phyloP scores from a whole-genome alignment of 1,140 invertebrate species.

The Lutraria rhynchaena region DNA sequence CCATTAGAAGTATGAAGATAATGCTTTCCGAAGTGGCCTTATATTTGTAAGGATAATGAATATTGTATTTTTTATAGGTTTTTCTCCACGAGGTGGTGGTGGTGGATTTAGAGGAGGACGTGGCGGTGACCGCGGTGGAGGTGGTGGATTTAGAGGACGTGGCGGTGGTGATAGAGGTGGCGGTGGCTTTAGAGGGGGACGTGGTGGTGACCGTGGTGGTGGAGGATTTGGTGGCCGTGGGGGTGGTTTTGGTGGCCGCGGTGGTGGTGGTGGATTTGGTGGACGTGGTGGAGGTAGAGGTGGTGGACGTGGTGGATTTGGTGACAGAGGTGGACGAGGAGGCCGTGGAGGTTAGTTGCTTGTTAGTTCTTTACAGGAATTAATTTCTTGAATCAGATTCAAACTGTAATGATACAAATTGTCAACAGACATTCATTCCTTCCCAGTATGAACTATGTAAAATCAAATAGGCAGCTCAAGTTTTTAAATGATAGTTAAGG shows the following conservation, averaged over 20 bases:
- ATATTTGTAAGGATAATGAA: no score
- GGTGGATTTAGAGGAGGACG: slow-evolving; percentile 80
- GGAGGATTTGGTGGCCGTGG: slow-evolving; percentile 70
- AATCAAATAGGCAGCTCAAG: no score
- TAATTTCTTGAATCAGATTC: no score
- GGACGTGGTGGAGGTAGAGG: slow-evolving; percentile 57
- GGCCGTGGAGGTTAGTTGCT: slow-evolving; percentile 23
- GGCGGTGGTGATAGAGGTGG: slow-evolving; percentile 57
- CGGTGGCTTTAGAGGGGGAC: slow-evolving; percentile 61
- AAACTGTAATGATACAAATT: no score
- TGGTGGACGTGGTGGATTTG: slow-evolving; percentile 60
- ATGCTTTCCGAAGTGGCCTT: no score
- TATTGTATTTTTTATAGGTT: slow-evolving; percentile 71
- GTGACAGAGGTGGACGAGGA: slow-evolving; percentile 60
- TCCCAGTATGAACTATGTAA: no score
- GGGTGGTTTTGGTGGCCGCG: slow-evolving; percentile 79
- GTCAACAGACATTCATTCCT: no score
- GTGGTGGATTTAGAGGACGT: slow-evolving; percentile 58
- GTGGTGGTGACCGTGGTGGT: slow-evolving; percentile 55
- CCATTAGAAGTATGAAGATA: no score
- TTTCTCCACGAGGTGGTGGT: slow-evolving; percentile 70
- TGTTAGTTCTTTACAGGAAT: no score
- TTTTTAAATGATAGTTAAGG: no score
- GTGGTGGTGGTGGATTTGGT: slow-evolving; percentile 60
- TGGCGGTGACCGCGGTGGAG: slow-evolving; percentile 79